Evolutionary conservation across 2,888 invertebrate genomes (phyloP).

Genomic region (Agrochola litura): DNA sequence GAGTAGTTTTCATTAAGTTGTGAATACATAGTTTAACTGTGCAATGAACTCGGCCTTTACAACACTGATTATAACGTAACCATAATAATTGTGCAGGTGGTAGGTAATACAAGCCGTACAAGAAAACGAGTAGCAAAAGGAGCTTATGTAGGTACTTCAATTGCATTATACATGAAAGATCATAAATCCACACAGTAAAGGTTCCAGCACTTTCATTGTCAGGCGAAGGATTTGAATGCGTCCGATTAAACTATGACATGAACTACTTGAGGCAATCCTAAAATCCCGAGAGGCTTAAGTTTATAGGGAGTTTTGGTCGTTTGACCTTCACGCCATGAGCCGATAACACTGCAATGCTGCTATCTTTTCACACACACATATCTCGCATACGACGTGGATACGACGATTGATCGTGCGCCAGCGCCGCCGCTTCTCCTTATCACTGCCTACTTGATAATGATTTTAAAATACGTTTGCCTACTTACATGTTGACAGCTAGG

Average conservation of each 20-base stretch:
- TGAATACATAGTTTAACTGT: no score
- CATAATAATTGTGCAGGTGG: no score
- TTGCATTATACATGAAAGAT: conserved; percentile 3
- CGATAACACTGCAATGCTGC: conserved; percentile 83
- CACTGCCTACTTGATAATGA: conserved; percentile 84
- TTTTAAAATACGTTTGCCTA: conserved; percentile 85
- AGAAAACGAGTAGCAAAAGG: neutral
- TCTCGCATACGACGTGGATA: conserved; percentile 77
- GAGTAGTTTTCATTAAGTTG: neutral
- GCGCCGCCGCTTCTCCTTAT: conserved; percentile 78
- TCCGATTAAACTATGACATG: conserved; percentile 69
- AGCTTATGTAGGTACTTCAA: neutral
- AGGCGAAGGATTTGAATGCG: conserved; percentile 62
- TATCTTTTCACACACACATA: conserved; percentile 79
- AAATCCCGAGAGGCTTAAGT: conserved; percentile 76
- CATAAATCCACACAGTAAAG: conserved; percentile 4
- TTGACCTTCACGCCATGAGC: conserved; percentile 81
- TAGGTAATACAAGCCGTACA: neutral
- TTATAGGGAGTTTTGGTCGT: conserved; percentile 73
- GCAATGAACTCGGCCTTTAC: neutral
- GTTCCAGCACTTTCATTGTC: conserved; percentile 55
- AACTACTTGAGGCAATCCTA: conserved; percentile 73
- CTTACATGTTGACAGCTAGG: conserved; percentile 80
- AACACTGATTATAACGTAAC: neutral
- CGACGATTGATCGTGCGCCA: conserved; percentile 84